Conservation (phyloP, 2,797 vertebrate species). For the Garrulus glandarius region DNA sequence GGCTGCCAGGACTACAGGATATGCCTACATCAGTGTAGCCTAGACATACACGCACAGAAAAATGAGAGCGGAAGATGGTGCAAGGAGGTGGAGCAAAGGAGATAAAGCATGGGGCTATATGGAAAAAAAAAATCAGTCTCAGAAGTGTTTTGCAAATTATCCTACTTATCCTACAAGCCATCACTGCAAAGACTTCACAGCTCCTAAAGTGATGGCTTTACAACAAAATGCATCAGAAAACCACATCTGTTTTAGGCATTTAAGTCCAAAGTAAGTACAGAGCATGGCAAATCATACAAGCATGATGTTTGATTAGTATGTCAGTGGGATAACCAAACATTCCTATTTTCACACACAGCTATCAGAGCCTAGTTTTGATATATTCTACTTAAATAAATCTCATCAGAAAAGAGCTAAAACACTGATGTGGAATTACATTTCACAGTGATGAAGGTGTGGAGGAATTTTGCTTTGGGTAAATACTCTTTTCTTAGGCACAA, state of each 20-base stretch:
- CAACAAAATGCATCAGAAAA: background rate
- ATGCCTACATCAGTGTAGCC: background rate
- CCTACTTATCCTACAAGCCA: background rate
- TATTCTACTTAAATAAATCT: background rate
- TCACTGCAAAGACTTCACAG: background rate
- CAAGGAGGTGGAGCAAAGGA: background rate
- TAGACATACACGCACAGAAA: background rate
- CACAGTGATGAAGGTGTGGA: background rate
- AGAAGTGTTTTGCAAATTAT: background rate
- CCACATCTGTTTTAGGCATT: background rate
- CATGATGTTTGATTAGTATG: background rate
- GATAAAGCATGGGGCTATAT: background rate
- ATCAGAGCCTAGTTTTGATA: background rate
- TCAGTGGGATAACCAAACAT: background rate
- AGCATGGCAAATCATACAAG: background rate
- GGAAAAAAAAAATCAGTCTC: background rate
- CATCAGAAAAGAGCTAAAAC: background rate
- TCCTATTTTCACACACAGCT: background rate
- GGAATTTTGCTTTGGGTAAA: background rate
- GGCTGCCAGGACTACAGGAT: background rate
- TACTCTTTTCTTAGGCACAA: background rate
- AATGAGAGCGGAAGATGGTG: rapidly evolving
- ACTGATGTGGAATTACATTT: background rate
- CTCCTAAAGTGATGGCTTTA: background rate
- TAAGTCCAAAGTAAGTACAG: background rate